phyloP scores from a whole-genome alignment of 2,888 invertebrate genomes.

The Cerastis rubricosa region DNA sequence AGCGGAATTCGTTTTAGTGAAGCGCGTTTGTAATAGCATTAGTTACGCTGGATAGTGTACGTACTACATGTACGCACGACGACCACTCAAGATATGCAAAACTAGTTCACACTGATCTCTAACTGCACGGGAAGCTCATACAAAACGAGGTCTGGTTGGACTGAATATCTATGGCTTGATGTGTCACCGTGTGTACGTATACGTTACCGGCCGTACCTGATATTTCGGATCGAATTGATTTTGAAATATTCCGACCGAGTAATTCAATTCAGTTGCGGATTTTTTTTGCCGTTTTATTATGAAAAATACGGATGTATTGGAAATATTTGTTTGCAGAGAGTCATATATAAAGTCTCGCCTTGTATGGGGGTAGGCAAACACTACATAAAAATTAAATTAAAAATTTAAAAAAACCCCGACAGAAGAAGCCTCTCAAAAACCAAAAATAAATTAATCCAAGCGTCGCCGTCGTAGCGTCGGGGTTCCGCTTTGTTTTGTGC shows the following conservation, averaged over 20 bases:
- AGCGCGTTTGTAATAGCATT: conserved; percentile 37
- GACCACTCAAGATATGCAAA: too few relatives aligned
- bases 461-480: too few relatives aligned
- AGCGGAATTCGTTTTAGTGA: conserved; percentile 32
- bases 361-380: background rate
- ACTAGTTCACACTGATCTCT: too few relatives aligned
- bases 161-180: too few relatives aligned
- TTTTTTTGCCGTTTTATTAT: conserved; percentile 13
- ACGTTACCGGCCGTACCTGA: background rate
- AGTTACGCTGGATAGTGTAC: background rate
- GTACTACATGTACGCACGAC: too few relatives aligned
- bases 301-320: background rate
- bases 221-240: conserved; percentile 44
- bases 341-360: background rate
- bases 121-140: too few relatives aligned
- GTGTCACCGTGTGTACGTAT: background rate
- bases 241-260: conserved; percentile 34
- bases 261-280: conserved; percentile 16
- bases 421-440: too few relatives aligned
- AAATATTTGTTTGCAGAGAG: background rate
- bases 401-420: too few relatives aligned
- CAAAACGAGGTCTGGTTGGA: too few relatives aligned
- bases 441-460: too few relatives aligned
- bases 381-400: too few relatives aligned
- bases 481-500: too few relatives aligned